Conservation (phyloP, 2,888 invertebrate species). For the Diogma glabrata region DNA sequence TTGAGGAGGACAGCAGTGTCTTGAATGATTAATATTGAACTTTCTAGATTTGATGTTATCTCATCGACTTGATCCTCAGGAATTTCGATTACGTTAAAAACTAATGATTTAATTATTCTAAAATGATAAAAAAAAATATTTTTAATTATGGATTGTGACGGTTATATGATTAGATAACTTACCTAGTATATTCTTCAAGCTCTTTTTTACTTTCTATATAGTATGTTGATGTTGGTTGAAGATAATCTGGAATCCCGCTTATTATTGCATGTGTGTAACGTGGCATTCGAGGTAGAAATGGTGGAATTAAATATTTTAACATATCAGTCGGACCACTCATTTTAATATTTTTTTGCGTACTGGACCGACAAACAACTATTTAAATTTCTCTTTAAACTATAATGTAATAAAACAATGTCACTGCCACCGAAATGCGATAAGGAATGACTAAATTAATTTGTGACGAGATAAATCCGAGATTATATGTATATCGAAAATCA, state of each 20-base stretch:
- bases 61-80: background rate
- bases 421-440: too few relatives aligned
- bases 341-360: too few relatives aligned
- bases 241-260: background rate
- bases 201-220: background rate
- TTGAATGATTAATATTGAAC: background rate
- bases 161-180: background rate
- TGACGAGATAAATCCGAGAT: too few relatives aligned
- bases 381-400: too few relatives aligned
- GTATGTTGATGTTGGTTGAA: background rate
- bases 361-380: too few relatives aligned
- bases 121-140: background rate
- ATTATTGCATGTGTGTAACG: slow-evolving; percentile 3
- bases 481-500: too few relatives aligned
- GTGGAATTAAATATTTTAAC: too few relatives aligned
- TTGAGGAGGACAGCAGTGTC: background rate
- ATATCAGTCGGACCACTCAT: too few relatives aligned
- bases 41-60: background rate
- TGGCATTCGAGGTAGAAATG: too few relatives aligned
- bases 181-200: background rate
- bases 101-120: background rate
- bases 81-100: background rate
- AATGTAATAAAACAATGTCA: too few relatives aligned
- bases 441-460: too few relatives aligned
- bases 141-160: background rate